Evolutionary conservation across 2,888 invertebrate genomes (phyloP).

Genomic region (Synanthedon tipuliformis): DNA sequence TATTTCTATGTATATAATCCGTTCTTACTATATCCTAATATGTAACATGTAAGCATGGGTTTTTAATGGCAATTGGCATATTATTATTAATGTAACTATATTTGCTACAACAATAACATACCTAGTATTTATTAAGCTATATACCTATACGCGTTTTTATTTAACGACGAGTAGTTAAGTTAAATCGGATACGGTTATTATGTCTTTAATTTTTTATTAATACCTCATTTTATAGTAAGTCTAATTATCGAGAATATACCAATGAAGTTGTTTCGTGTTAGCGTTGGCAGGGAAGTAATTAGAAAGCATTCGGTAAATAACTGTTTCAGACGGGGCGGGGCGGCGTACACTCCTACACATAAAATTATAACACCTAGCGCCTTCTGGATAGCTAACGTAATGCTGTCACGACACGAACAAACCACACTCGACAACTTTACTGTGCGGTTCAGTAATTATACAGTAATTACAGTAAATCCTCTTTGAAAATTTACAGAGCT

Average conservation of each 20-base stretch:
- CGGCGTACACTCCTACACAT: constrained; percentile 39
- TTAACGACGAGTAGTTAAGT: too few relatives aligned
- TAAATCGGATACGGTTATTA: too few relatives aligned
- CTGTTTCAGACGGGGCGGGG: constrained; percentile 35
- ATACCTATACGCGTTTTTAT: too few relatives aligned
- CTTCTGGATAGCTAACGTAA: constrained; percentile 17
- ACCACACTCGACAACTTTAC: constrained; percentile 10
- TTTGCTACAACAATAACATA: too few relatives aligned
- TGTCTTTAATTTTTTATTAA: too few relatives aligned
- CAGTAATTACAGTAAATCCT: not conserved
- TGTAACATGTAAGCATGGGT: too few relatives aligned
- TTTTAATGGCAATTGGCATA: too few relatives aligned
- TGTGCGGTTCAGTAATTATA: not conserved
- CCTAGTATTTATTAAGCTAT: too few relatives aligned
- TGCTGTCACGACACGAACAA: constrained; percentile 31
- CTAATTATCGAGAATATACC: constrained; percentile 2
- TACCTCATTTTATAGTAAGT: too few relatives aligned
- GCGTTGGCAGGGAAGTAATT: constrained; percentile 42
- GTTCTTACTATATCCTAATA: too few relatives aligned
- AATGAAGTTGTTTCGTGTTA: constrained; percentile 38
- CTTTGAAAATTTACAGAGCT: not conserved
- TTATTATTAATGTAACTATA: too few relatives aligned
- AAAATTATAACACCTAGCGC: constrained; percentile 27
- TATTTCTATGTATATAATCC: too few relatives aligned
- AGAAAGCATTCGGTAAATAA: constrained; percentile 36